These are phyloP conservation scores for Zosterops hypoxanthus DNA, from an alignment of 2,113 vertebrate species.

Conservation along the genomic window DNA sequence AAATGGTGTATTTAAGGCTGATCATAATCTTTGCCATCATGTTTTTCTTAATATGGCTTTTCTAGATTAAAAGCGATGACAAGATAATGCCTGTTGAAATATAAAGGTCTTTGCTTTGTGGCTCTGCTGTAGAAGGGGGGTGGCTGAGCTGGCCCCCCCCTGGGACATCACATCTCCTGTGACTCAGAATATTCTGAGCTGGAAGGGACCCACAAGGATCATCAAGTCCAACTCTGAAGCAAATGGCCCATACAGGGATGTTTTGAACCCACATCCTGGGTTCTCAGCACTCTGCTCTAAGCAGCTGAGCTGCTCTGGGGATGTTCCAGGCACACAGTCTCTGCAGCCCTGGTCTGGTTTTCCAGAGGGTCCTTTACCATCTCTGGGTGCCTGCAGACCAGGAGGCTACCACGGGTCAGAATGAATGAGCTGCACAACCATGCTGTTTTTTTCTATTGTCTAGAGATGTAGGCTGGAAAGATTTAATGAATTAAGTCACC, in stretches of 20 bases:
- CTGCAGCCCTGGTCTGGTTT: fast-evolving
- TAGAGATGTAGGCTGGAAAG: not conserved
- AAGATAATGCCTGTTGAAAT: not conserved
- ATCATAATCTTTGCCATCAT: not conserved
- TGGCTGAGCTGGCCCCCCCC: not conserved
- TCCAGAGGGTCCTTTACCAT: not conserved
- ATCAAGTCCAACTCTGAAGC: not conserved
- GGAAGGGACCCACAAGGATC: not conserved
- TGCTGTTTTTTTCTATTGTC: not conserved
- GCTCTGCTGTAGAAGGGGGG: not conserved
- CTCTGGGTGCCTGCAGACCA: not conserved
- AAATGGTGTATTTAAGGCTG: not conserved
- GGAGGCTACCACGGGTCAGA: not conserved
- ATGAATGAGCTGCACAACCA: not conserved
- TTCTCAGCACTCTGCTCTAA: not conserved
- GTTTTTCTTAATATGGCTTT: not conserved
- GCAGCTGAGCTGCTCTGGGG: not conserved
- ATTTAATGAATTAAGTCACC: not conserved
- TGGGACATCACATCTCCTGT: not conserved
- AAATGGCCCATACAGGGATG: not conserved
- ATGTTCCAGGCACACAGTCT: fast-evolving
- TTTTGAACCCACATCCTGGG: not conserved
- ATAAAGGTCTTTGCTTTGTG: not conserved
- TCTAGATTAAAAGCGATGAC: constrained; percentile 3
- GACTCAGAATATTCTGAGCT: not conserved